Evolutionary conservation across 2,113 vertebrate species (phyloP).

Genomic region (Anoura caudifer): DNA sequence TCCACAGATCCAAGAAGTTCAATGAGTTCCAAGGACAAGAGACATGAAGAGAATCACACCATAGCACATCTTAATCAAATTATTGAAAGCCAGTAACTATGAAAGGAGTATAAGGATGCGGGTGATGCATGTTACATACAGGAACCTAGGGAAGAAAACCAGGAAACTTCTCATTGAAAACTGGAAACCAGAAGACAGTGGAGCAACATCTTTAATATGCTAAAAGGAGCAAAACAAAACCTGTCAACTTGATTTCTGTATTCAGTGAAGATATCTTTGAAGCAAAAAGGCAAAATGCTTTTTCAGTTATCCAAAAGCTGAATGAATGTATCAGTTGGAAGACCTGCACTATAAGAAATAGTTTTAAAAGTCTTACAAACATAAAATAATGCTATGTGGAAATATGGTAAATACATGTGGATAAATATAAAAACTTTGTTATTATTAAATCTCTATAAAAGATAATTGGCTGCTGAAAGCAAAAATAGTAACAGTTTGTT

Average conservation of each 20-base stretch:
- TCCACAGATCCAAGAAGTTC: not conserved
- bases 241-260: not conserved
- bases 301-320: not conserved
- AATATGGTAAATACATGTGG: not conserved
- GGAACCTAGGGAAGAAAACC: not conserved
- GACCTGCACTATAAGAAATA: not conserved
- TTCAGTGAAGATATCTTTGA: not conserved
- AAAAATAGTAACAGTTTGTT: not conserved
- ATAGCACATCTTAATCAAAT: not conserved
- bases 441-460: not conserved
- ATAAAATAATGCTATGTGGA: not conserved
- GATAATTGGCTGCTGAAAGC: not conserved
- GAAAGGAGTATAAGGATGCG: not conserved
- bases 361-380: not conserved
- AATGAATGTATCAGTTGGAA: not conserved
- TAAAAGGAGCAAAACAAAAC: not conserved
- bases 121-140: not conserved
- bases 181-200: not conserved
- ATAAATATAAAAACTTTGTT: not conserved
- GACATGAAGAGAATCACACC: not conserved
- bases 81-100: not conserved
- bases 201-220: not conserved
- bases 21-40: not conserved
- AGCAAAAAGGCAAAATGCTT: not conserved
- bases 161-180: not conserved